Evolutionary conservation across 2,888 invertebrate genomes (phyloP).

Genomic region (Congeria kusceri): DNA sequence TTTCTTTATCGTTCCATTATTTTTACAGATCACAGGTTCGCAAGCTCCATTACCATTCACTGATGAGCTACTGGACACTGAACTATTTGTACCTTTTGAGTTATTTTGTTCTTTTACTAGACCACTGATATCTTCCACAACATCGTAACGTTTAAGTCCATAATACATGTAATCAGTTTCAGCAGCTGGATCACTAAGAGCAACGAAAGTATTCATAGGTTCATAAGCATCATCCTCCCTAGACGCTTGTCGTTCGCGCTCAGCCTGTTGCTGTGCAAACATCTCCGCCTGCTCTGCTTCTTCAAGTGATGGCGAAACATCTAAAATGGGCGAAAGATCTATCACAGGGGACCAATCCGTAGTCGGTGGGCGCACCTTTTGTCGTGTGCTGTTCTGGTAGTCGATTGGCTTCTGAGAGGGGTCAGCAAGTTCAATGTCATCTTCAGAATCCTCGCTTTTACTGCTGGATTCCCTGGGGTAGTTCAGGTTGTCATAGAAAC

Average conservation of each 20-base stretch:
- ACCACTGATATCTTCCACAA: constrained; percentile 82
- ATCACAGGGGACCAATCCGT: constrained; percentile 86
- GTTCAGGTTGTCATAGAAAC: constrained; percentile 76
- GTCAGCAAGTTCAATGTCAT: constrained; percentile 81
- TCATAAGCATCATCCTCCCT: constrained; percentile 69
- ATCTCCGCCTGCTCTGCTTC: constrained; percentile 85
- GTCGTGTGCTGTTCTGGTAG: constrained; percentile 82
- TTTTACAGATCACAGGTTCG: no score
- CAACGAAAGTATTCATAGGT: constrained; percentile 56
- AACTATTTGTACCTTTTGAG: not conserved
- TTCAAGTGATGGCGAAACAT: constrained; percentile 86
- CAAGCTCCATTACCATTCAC: no score
- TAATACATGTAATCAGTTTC: constrained; percentile 67
- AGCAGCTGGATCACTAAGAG: constrained; percentile 50
- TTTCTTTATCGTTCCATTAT: not conserved
- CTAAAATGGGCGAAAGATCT: constrained; percentile 86
- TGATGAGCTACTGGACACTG: not conserved
- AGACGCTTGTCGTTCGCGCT: constrained; percentile 74
- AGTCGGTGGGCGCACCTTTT: constrained; percentile 82
- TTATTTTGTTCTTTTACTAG: constrained; percentile 67
- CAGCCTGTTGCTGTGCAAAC: constrained; percentile 81
- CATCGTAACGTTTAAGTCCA: constrained; percentile 79
- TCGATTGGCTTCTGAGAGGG: constrained; percentile 83
- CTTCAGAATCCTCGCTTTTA: constrained; percentile 59
- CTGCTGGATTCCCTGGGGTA: constrained; percentile 69